Evolutionary conservation across 2,113 vertebrate genomes (phyloP).

Genomic region (Rhadina sibilatrix): DNA sequence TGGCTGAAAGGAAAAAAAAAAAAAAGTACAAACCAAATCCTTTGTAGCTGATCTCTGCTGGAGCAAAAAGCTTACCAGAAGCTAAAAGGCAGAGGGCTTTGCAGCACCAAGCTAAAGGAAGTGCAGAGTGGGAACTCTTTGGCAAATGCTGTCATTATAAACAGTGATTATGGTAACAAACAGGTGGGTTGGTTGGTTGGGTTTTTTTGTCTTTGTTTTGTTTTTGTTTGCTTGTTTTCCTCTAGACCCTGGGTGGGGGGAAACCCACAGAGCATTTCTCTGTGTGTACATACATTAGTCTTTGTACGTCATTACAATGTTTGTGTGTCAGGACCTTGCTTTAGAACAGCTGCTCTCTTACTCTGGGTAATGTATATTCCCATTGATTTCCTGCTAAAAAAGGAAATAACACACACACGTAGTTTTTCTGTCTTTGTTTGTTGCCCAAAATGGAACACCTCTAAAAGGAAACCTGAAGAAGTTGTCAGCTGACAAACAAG

Average conservation of each 20-base stretch:
- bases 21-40: background rate
- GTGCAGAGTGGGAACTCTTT: background rate
- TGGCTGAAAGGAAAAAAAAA: background rate
- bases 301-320: background rate
- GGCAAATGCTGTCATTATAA: background rate
- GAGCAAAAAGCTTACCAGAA: background rate
- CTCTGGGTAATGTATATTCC: conserved; percentile 1
- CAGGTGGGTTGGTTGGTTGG: background rate
- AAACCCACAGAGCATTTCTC: background rate
- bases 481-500: background rate
- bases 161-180: background rate
- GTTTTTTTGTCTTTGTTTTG: too few relatives aligned
- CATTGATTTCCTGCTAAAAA: conserved; percentile 23
- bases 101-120: background rate
- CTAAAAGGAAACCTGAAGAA: background rate
- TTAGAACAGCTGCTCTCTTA: background rate
- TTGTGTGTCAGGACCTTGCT: conserved; percentile 27
- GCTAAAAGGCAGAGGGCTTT: background rate
- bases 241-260: background rate
- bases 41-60: background rate
- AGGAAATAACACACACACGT: background rate
- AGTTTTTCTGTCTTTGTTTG: background rate
- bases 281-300: background rate
- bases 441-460: background rate
- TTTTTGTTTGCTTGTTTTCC: background rate